Conservation (phyloP, 2,888 invertebrate genomes). For the Neoscelio sp. region DNA sequence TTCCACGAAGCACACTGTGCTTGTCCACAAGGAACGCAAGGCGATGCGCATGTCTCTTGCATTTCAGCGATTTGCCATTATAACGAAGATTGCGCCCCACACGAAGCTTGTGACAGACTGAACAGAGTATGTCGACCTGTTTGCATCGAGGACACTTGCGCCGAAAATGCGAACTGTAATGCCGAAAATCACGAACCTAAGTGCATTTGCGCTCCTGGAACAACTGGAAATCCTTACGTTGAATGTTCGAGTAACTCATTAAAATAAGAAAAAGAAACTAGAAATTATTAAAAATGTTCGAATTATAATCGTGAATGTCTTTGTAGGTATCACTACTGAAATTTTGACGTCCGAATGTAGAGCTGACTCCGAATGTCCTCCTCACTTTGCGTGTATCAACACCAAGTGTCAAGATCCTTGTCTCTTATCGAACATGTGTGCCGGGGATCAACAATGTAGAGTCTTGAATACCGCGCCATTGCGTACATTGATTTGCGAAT, state of each 20-base stretch:
- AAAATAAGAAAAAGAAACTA: background rate
- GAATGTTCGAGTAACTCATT: constrained; percentile 85
- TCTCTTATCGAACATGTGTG: constrained; percentile 88
- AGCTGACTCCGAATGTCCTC: constrained; percentile 90
- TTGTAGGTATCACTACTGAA: constrained; percentile 65
- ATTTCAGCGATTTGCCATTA: constrained; percentile 93
- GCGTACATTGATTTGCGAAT: constrained; percentile 93
- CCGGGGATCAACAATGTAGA: constrained; percentile 90
- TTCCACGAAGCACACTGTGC: constrained; percentile 92
- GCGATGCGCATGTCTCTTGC: constrained; percentile 92
- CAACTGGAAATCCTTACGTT: constrained; percentile 91
- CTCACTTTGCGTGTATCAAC: constrained; percentile 91
- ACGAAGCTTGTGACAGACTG: constrained; percentile 92
- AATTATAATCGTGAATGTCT: too few relatives aligned
- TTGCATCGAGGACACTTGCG: constrained; percentile 93
- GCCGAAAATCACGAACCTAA: constrained; percentile 90
- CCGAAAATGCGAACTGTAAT: constrained; percentile 90
- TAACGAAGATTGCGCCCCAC: constrained; percentile 94
- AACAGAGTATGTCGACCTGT: constrained; percentile 93
- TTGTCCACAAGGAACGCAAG: constrained; percentile 94
- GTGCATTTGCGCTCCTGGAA: constrained; percentile 91
- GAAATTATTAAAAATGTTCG: too few relatives aligned
- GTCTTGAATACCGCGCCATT: constrained; percentile 91
- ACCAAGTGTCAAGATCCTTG: constrained; percentile 92
- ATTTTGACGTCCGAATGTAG: constrained; percentile 86